These are phyloP conservation scores for Noctua pronuba DNA, from an alignment of 2,888 invertebrate species.

Conservation along the genomic window DNA sequence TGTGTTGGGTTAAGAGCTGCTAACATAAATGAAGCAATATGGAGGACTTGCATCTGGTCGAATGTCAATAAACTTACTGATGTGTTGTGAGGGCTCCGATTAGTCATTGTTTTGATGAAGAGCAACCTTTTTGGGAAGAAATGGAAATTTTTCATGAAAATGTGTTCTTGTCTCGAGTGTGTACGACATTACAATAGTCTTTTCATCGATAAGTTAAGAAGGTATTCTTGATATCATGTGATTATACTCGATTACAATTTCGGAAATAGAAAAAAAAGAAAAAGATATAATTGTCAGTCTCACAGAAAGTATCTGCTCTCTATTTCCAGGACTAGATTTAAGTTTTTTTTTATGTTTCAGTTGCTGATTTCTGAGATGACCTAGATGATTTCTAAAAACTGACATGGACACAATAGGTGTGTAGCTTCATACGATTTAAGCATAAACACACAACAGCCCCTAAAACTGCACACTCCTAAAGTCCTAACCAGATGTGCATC, in stretches of 20 bases:
- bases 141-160: neutral
- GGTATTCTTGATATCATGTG: neutral
- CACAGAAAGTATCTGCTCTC: neutral
- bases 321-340: neutral
- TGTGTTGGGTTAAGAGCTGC: conserved; percentile 48
- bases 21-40: conserved; percentile 47
- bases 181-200: neutral
- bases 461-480: conserved; percentile 2
- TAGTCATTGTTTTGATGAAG: conserved; percentile 20
- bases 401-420: neutral
- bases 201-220: neutral
- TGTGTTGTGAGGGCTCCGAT: conserved; percentile 18
- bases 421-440: neutral
- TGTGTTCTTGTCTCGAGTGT: neutral
- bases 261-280: neutral
- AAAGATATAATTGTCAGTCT: neutral
- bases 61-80: conserved; percentile 34
- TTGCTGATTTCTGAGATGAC: neutral
- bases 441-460: neutral
- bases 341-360: too few species aligned
- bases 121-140: neutral
- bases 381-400: neutral
- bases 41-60: conserved; percentile 56
- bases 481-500: conserved; percentile 37
- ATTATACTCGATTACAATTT: neutral